Evolutionary conservation across 2,888 invertebrate species (phyloP), one percentile per base, ranked within the genome.

Genomic region (Leptopterna dolabrata): DNA sequence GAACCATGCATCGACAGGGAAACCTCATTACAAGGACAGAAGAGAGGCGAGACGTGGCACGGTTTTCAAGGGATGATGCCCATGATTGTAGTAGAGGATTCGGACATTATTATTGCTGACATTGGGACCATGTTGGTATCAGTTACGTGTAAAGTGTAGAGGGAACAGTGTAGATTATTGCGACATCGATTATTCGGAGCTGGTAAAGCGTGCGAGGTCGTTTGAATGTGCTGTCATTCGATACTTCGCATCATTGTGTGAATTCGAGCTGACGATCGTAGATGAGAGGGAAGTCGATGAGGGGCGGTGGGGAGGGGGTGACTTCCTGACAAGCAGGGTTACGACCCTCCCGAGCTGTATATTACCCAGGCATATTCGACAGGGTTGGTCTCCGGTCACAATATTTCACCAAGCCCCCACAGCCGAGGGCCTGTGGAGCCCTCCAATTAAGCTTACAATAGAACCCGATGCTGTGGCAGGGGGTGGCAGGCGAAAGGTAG

Each of bases 401-500:
- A 85, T 85, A 85, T 85, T 85, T 85, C 85, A 85, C 85, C 85
- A 63, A 76, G 73, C 85, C 81, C 55, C 85, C 73, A 45, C 71
- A 45, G 45, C n/a, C n/a, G 82, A 43, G 24, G 11, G 45, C 73
- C 85, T 24, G 27, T 27, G 27, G 45, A 85, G 85, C 85, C 85
- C 85, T 85, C 85, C 85, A 85, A 85, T 85, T 85, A 85, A 85
- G 85, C 85, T 85, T 47, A 85, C 85, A 85, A 85, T 85, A 47
- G 85, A 45, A 71, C 45, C n/a, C 63, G 0, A 19, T 43, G 73
- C 45, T 19, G n/a, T n/a, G n/a, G n/a, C n/a, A 47, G 51, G 29
- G 45, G 36, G 27, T 29, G 11, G n/a, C 29, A 4, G 47, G 47
- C 6, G 16, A 70, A 71, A 83, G 70, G 47, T 51, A 85, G 71